phyloP scores from a whole-genome alignment of 2,797 vertebrate species.

The Aulostomus chinensis region DNA sequence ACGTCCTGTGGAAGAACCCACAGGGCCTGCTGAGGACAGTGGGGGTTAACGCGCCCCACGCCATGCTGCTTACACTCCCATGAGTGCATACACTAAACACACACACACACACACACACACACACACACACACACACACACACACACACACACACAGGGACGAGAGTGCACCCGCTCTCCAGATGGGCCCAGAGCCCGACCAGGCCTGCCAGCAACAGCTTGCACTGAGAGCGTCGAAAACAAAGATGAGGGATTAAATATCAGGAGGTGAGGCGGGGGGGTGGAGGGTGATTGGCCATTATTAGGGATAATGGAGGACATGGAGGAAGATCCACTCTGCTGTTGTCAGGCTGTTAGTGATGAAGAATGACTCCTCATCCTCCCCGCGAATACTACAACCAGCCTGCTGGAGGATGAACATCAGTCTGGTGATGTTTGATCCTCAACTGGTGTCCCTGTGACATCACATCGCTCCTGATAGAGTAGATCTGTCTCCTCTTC shows the following conservation, averaged over 20 bases:
- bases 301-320: slow-evolving; percentile 55
- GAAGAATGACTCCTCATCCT: slow-evolving; percentile 36
- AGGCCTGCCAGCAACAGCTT: slow-evolving; percentile 89
- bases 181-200: slow-evolving; percentile 84
- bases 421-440: too few relatives aligned
- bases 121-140: slow-evolving; percentile 24
- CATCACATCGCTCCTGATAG: too few relatives aligned
- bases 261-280: slow-evolving; percentile 70
- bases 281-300: slow-evolving; percentile 57
- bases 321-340: slow-evolving; percentile 43
- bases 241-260: slow-evolving; percentile 93
- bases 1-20: too few relatives aligned
- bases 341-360: slow-evolving; percentile 39
- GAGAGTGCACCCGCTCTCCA: slow-evolving; percentile 79
- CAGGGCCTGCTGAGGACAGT: too few relatives aligned
- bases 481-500: too few relatives aligned
- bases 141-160: slow-evolving; percentile 27
- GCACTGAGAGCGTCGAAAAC: slow-evolving; percentile 89
- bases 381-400: too few relatives aligned
- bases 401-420: too few relatives aligned
- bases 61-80: too few relatives aligned
- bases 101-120: slow-evolving; percentile 21
- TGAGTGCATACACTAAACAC: too few relatives aligned
- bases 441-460: too few relatives aligned
- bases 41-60: too few relatives aligned